Evolutionary conservation across 30 jellyfish, hydroid and myxozoan species (phyloP).

Genomic region (Cassiopea andromeda): DNA sequence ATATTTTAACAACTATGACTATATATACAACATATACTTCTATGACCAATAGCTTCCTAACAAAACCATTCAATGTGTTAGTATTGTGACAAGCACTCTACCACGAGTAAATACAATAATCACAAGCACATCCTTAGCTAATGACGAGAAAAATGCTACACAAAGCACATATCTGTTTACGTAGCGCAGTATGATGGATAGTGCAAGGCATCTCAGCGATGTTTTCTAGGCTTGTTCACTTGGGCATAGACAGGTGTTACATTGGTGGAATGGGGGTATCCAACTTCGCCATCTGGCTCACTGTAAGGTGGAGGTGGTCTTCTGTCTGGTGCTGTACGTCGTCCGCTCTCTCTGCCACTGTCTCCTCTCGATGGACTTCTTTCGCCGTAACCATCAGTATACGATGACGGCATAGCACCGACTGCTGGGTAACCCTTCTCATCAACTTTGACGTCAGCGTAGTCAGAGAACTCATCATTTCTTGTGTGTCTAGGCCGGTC

Average conservation of each 20-base stretch:
- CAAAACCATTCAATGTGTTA: neutral
- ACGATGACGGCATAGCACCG: conserved; percentile 27
- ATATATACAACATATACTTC: too few species aligned
- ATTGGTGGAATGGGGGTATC: neutral
- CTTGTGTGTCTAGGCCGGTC: conserved; percentile 24
- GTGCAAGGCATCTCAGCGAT: conserved; percentile 13
- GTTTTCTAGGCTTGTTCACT: conserved; percentile 52
- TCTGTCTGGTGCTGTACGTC: conserved; percentile 53
- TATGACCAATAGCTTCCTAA: neutral
- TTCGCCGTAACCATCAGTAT: conserved; percentile 65
- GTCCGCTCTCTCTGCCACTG: conserved; percentile 35
- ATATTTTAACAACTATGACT: too few species aligned
- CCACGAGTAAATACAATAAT: neutral
- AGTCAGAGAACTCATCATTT: conserved; percentile 13
- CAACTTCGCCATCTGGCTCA: conserved; percentile 32
- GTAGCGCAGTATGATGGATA: neutral
- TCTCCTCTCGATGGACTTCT: conserved; percentile 19
- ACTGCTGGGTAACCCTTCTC: conserved; percentile 54
- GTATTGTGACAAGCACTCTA: neutral
- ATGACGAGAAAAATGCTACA: neutral
- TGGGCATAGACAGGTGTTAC: conserved; percentile 60
- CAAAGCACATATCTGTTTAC: neutral
- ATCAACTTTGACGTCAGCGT: conserved; percentile 55
- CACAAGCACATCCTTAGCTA: neutral
- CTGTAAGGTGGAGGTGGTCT: conserved; percentile 57